A percentile compares a stretch with the other conserved stretches of the same genome.
Evolutionary conservation across 2,888 invertebrate genomes (phyloP).

Genomic region (Acanthococcus lagerstroemiae): DNA sequence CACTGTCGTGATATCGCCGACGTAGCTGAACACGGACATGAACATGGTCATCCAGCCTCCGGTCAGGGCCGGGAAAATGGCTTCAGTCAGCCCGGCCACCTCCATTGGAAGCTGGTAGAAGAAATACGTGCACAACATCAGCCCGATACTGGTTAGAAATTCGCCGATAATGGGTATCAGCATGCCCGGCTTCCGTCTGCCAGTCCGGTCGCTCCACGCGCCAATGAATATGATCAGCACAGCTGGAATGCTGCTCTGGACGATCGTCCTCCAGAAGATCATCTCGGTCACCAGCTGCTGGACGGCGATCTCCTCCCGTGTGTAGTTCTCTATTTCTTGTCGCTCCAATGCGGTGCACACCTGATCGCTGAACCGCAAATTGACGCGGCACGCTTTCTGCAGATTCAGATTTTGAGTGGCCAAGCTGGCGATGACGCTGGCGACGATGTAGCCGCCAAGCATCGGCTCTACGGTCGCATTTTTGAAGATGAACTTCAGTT

Average conservation of each 20-base stretch:
- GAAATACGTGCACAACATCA: slow-evolving; percentile 67
- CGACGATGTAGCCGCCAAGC: slow-evolving; percentile 60
- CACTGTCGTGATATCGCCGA: slow-evolving; percentile 73
- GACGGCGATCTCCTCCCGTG: slow-evolving; percentile 54
- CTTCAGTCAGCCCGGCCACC: slow-evolving; percentile 63
- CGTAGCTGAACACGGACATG: slow-evolving; percentile 82
- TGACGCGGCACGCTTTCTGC: slow-evolving; percentile 78
- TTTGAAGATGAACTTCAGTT: slow-evolving; percentile 49
- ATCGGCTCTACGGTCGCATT: slow-evolving; percentile 67
- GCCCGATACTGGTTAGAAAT: slow-evolving; percentile 63
- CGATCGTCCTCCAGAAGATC: slow-evolving; percentile 74
- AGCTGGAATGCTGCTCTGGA: slow-evolving; percentile 74
- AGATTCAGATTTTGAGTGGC: slow-evolving; percentile 76
- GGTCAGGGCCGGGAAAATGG: slow-evolving; percentile 68
- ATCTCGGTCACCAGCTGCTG: slow-evolving; percentile 68
- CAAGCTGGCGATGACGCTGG: slow-evolving; percentile 54
- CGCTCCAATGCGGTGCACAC: slow-evolving; percentile 67
- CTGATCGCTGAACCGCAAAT: slow-evolving; percentile 58
- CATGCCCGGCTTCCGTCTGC: slow-evolving; percentile 69
- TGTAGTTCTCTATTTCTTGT: slow-evolving; percentile 58
- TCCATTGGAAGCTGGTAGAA: slow-evolving; percentile 72
- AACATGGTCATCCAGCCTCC: slow-evolving; percentile 85
- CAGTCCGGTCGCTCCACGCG: slow-evolving; percentile 51
- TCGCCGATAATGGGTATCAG: slow-evolving; percentile 71
- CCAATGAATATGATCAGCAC: slow-evolving; percentile 71